These are phyloP conservation scores for Hirtodrosophila cameraria DNA, from an alignment of 2,888 invertebrate species.

Conservation along the genomic window DNA sequence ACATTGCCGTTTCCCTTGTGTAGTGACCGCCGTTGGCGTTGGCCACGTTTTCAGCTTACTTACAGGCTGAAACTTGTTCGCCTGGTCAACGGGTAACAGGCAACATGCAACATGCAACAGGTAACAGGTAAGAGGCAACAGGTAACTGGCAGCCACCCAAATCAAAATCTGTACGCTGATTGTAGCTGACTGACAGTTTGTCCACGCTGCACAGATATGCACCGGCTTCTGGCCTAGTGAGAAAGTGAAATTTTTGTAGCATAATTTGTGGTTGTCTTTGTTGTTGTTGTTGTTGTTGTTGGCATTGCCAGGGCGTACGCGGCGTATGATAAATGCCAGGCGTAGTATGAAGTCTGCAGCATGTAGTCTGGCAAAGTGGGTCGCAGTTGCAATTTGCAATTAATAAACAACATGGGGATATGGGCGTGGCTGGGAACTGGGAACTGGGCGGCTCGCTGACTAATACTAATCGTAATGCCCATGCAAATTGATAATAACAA, in stretches of 20 bases:
- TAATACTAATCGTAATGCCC: constrained; percentile 54
- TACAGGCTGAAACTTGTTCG: constrained; percentile 33
- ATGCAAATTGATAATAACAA: constrained; percentile 66
- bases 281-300: constrained; percentile 7
- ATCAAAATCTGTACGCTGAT: constrained; percentile 51
- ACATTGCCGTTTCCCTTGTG: constrained; percentile 40
- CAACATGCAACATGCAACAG: constrained; percentile 34
- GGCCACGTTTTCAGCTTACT: constrained; percentile 31
- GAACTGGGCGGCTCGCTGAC: constrained; percentile 38
- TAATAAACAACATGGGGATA: constrained; percentile 40
- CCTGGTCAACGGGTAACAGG: constrained; percentile 48
- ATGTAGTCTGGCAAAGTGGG: constrained; percentile 62
- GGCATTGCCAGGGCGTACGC: constrained; percentile 22
- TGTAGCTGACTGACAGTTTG: constrained; percentile 40
- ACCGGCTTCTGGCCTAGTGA: constrained; percentile 51
- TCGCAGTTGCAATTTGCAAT: constrained; percentile 74
- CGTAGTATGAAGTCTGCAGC: too few relatives aligned
- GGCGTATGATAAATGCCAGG: constrained; percentile 71
- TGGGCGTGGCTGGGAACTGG: constrained; percentile 52
- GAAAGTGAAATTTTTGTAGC: constrained; percentile 73
- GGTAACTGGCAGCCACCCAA: constrained; percentile 45
- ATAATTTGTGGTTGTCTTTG: constrained; percentile 55
- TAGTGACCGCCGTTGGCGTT: constrained; percentile 26
- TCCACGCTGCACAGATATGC: constrained; percentile 29
- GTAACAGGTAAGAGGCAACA: constrained; percentile 19